These are phyloP conservation scores for Nycticryphes semicollaris DNA, from an alignment of 2,113 vertebrate species.

Conservation along the genomic window DNA sequence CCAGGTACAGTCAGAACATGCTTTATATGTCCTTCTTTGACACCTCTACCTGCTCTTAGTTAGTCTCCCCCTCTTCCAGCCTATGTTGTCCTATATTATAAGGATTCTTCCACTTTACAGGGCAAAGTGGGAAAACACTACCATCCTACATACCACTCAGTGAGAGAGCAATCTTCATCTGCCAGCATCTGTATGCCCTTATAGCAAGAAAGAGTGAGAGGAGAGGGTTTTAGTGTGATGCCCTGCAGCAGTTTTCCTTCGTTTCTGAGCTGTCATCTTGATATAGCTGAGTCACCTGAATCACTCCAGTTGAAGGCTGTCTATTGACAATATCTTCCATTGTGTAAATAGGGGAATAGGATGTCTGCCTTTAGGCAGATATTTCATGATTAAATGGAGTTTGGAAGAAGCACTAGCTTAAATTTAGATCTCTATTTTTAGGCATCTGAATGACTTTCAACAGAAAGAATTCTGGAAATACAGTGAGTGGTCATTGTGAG, in stretches of 20 bases:
- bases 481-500: background rate
- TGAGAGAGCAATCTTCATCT: background rate
- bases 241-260: background rate
- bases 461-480: background rate
- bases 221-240: background rate
- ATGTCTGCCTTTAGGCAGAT: background rate
- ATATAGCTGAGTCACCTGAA: background rate
- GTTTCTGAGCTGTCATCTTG: background rate
- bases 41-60: background rate
- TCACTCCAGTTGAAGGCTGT: background rate
- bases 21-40: background rate
- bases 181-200: background rate
- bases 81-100: background rate
- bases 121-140: background rate
- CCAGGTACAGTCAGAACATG: background rate
- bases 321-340: background rate
- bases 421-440: constrained; percentile 7
- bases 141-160: background rate
- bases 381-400: background rate
- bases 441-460: background rate
- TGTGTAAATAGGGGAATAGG: background rate
- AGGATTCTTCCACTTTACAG: background rate
- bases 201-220: background rate
- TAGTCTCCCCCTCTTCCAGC: accelerated
- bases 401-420: background rate